Conservation (phyloP, 2,797 vertebrate genomes). For the Gambusia yucatana region DNA sequence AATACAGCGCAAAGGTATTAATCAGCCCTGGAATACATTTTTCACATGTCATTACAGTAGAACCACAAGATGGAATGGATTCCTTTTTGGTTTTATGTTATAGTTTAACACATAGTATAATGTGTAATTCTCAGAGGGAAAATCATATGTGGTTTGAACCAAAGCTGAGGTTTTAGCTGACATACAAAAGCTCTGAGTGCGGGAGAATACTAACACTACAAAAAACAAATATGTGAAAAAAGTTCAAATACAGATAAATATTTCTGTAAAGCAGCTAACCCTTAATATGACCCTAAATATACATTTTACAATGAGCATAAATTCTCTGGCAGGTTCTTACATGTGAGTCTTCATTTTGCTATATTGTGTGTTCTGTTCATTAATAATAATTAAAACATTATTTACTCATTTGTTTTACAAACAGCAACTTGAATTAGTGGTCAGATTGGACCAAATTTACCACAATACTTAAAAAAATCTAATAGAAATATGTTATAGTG, state of each 20-base stretch:
- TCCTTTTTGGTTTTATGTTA: neutral
- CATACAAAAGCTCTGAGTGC: neutral
- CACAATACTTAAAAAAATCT: neutral
- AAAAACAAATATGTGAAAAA: neutral
- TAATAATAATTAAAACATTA: neutral
- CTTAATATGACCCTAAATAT: neutral
- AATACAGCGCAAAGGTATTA: neutral
- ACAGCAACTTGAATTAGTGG: neutral
- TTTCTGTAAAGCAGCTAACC: neutral
- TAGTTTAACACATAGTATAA: neutral
- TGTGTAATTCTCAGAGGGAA: neutral
- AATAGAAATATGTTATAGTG: conserved; percentile 4
- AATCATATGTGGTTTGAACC: neutral
- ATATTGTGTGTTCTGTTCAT: neutral
- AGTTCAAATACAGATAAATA: neutral
- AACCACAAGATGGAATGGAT: neutral
- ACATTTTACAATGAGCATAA: neutral
- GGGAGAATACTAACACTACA: neutral
- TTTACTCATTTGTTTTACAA: neutral
- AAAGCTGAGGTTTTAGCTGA: neutral
- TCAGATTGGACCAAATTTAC: neutral
- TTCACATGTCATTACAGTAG: neutral
- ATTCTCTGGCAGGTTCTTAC: neutral
- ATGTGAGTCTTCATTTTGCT: neutral
- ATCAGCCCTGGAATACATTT: neutral